Base-by-base conservation (phyloP, 2,888 invertebrate species). In the Synergus laeviventris region DNA sequence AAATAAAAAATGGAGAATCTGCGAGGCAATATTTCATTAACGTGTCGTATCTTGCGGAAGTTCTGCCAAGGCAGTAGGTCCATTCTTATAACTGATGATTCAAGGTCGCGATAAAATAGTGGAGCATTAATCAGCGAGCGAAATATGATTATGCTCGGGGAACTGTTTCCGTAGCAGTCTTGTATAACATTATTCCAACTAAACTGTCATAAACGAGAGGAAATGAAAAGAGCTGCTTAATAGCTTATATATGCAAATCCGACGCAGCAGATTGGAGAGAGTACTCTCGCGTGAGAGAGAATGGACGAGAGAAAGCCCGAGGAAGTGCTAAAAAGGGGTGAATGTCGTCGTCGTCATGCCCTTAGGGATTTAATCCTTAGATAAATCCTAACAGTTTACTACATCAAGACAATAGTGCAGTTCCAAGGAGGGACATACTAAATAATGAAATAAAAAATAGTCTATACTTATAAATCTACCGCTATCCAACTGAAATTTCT, bases 151-250 rank as follows among this genome's bases (percentile, higher is more conserved):
- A 70, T 45, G 82, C 81, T 80, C 83, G 82, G 82, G 83, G 83
- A 87, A 86, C 86, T 84, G 87, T 89, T 90, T 86, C 83, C 87
- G 85, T 84, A 79, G 87, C 89, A 90, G 90, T 91, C 90, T 88
- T 89, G 89, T 88, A 88, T 87, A 89, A 88, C 89, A 88, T 89
- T 91, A 89, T 90, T 90, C 91, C 85, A 87, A 88, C 91, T 91
- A 91, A 90, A 91, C 90, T 90, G 90, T 91, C 90, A 90, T 91
- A 91, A 91, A 90, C 90, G 90, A 86, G 90, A 90, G 91, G 91
- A 91, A 91, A 91, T 91, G 90, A 90, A 91, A 91, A 91, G 91
- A 91, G 90, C 90, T 90, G 88, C 88, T 91, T 91, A 91, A 91
- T 91, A 90, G 91, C 87, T 90, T 91, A 90, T 89, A 87, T 89